A percentile compares a stretch with the other conserved stretches of the same genome.
These are phyloP conservation scores for Zaprionus vittiger DNA, from an alignment of 1,140 invertebrate species.

Conservation along the genomic window DNA sequence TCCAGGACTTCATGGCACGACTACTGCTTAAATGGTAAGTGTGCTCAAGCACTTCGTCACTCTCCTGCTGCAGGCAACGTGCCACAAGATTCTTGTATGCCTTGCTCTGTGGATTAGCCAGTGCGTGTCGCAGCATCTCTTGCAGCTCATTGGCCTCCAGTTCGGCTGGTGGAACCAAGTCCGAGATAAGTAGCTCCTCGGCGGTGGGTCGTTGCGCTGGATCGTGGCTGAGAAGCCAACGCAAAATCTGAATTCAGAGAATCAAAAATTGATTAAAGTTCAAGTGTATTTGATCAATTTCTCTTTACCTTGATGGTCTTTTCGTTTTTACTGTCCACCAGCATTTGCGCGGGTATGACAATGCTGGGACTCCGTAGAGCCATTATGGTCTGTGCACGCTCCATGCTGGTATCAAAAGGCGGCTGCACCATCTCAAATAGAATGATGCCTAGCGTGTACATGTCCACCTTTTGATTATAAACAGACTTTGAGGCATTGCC, in stretches of 20 bases:
- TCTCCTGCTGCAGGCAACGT: constrained; percentile 88
- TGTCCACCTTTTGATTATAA: constrained; percentile 96
- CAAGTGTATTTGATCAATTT: too few species aligned
- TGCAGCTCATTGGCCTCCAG: constrained; percentile 93
- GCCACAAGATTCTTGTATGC: constrained; percentile 91
- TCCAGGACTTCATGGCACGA: constrained; percentile 79
- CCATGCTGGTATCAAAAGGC: constrained; percentile 93
- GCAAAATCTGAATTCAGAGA: constrained; percentile 56
- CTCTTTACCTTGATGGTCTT: constrained; percentile 72
- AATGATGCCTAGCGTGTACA: constrained; percentile 95
- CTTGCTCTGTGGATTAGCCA: constrained; percentile 92
- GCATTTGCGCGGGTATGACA: constrained; percentile 86
- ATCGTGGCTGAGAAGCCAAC: constrained; percentile 94
- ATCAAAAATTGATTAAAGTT: neutral
- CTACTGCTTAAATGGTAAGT: constrained; percentile 89
- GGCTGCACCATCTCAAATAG: constrained; percentile 97
- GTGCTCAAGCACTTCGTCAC: constrained; percentile 89
- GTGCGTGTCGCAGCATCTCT: constrained; percentile 90
- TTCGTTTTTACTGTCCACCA: constrained; percentile 75
- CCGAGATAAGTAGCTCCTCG: constrained; percentile 91
- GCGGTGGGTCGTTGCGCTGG: constrained; percentile 92
- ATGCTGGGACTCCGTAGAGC: constrained; percentile 89
- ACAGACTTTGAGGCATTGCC: constrained; percentile 88
- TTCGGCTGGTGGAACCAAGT: constrained; percentile 89
- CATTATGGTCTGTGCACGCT: constrained; percentile 91